phyloP scores from a whole-genome alignment of 2,113 vertebrate genomes.

The Gambusia affinis region DNA sequence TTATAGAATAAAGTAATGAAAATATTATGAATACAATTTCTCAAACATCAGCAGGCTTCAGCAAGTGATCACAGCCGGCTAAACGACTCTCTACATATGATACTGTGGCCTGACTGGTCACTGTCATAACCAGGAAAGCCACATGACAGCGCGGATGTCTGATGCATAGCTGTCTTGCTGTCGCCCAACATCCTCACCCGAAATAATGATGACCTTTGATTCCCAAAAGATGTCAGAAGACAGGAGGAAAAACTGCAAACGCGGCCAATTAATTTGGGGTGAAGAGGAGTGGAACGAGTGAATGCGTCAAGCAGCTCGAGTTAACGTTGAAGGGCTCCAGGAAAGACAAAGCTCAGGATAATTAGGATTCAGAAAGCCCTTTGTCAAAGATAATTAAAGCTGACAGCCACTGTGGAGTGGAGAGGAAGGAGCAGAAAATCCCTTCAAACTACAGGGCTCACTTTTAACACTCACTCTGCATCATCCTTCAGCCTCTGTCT shows the following conservation, averaged over 20 bases:
- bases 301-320: constrained; percentile 62
- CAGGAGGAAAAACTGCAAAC: constrained; percentile 48
- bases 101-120: constrained; percentile 27
- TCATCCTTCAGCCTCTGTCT: constrained; percentile 32
- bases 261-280: constrained; percentile 74
- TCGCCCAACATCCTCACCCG: constrained; percentile 57
- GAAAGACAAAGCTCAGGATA: constrained; percentile 66
- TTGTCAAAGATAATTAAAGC: constrained; percentile 78
- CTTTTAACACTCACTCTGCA: constrained; percentile 57
- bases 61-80: constrained; percentile 12
- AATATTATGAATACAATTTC: constrained; percentile 4
- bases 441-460: constrained; percentile 66
- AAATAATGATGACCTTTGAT: constrained; percentile 77
- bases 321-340: constrained; percentile 65
- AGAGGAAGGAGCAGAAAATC: constrained; percentile 61
- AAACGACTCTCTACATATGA: constrained; percentile 14
- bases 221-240: constrained; percentile 72
- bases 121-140: constrained; percentile 47
- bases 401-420: constrained; percentile 71
- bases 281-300: constrained; percentile 61
- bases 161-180: constrained; percentile 63
- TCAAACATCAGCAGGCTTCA: constrained; percentile 13
- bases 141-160: constrained; percentile 62
- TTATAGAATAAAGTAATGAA: constrained; percentile 24
- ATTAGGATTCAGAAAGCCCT: constrained; percentile 74